Evolutionary conservation across 2,113 vertebrate species (phyloP), one percentile per base, ranked within the genome.

Genomic region (Catharus fuscescens): DNA sequence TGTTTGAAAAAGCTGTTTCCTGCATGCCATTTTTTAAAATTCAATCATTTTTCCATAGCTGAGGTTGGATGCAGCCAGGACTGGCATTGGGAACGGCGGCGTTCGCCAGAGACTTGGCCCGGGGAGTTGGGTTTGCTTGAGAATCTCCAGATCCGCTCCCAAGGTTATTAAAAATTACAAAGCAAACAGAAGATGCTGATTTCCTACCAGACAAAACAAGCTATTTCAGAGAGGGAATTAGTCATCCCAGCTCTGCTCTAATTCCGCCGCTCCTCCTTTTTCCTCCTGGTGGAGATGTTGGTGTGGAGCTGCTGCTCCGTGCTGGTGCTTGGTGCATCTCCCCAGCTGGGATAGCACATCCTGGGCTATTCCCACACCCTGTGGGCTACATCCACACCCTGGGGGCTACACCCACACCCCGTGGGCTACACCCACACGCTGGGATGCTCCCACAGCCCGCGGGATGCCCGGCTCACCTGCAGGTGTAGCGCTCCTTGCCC

Each of bases 401-500:
- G 4, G 0, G 45, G 53, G 53, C 0, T 44, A 7, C 28, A 50
- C 9, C 11, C 71, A 34, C 56, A 26, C 26, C 34, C 38, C 8
- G 4, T 0, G 45, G 53, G 53, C 0, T 36, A 7, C 28, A 50
- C 10, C 11, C 71, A 34, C 56, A 26, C 23, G 29, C 38, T 0
- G 4, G 59, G 44, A 2, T 14, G 15, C 12, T 21, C 9, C 28
- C 78, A 28, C 8, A 8, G 0, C 47, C 54, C 38, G 38, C 38
- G 38, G 38, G 38, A 38, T 38, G 38, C 10, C 38, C 38, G 38
- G 54, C 97, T 95, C 88, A 99, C 99, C 99, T 99, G 99, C 99
- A 99, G 42, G 99, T 99, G 88, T 99, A 99, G 11, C 99, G 98
- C 95, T 99, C 99, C 97, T 99, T 99, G 98, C 99, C 99, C 98